Evolutionary conservation across 2,113 vertebrate genomes (phyloP).

Genomic region (Pardalotus punctatus): DNA sequence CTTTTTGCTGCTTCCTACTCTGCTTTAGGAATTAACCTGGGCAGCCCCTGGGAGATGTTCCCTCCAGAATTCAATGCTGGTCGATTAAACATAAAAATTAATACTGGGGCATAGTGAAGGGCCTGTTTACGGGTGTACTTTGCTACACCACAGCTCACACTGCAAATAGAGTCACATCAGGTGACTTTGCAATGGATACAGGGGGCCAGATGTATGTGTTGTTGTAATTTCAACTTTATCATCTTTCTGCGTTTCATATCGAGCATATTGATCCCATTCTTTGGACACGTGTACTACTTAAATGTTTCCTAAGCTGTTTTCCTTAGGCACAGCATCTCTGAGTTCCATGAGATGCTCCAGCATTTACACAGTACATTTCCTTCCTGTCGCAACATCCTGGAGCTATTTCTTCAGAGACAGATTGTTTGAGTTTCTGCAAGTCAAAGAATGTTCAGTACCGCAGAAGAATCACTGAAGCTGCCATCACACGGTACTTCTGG

Average conservation of each 20-base stretch:
- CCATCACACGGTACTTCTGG: conserved; percentile 4
- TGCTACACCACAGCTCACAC: background rate
- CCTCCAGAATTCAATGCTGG: background rate
- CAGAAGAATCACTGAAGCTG: background rate
- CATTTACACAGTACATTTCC: conserved; percentile 16
- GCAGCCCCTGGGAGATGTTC: background rate
- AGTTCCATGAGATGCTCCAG: background rate
- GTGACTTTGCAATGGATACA: background rate
- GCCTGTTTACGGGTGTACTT: background rate
- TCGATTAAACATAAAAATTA: background rate
- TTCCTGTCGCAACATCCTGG: conserved; percentile 48
- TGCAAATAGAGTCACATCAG: background rate
- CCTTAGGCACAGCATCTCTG: background rate
- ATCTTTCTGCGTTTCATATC: background rate
- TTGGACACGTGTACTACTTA: background rate
- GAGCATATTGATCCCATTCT: background rate
- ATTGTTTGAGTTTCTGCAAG: conserved; percentile 52
- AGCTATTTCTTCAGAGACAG: conserved; percentile 48
- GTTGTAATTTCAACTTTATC: background rate
- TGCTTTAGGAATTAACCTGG: background rate
- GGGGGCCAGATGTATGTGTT: background rate
- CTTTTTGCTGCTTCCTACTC: background rate
- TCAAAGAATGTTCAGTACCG: conserved; percentile 20
- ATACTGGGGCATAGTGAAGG: background rate
- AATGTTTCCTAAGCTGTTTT: background rate